These are phyloP conservation scores for Morpho deidamia DNA, from an alignment of 2,888 invertebrate species.

Conservation along the genomic window DNA sequence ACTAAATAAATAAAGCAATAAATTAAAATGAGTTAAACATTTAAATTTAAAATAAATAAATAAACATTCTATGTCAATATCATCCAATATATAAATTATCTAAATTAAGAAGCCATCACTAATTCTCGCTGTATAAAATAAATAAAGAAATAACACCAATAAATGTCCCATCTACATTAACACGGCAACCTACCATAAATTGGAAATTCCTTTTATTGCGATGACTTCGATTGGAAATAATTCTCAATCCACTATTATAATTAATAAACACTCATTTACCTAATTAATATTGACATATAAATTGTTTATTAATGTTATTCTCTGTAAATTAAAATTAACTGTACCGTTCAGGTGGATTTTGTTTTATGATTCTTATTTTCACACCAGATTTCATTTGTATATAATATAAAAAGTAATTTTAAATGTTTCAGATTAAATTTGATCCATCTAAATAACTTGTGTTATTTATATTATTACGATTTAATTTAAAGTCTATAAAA, in stretches of 20 bases:
- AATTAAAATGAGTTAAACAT: too few species aligned
- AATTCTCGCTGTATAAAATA: constrained; percentile 34
- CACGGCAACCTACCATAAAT: constrained; percentile 58
- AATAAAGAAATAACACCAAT: constrained; percentile 49
- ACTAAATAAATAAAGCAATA: too few species aligned
- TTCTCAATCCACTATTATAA: constrained; percentile 48
- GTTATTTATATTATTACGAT: too few species aligned
- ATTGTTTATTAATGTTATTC: constrained; percentile 5
- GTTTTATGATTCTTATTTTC: too few species aligned
- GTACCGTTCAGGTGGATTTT: neutral
- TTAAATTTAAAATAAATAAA: too few species aligned
- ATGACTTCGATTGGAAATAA: constrained; percentile 48
- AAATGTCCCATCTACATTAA: constrained; percentile 53
- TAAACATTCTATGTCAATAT: too few species aligned
- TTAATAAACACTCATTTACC: constrained; percentile 31
- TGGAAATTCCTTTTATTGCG: constrained; percentile 54
- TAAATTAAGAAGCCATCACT: neutral
- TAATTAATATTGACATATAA: constrained; percentile 20
- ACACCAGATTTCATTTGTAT: too few species aligned
- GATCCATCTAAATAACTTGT: too few species aligned
- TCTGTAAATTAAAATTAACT: constrained; percentile 9
- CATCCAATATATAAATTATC: too few species aligned
- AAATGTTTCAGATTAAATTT: too few species aligned
- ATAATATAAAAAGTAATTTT: too few species aligned
- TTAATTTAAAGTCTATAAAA: too few species aligned